These are phyloP conservation scores for Bufo gargarizans DNA, from an alignment of 2,113 vertebrate species.

Conservation along the genomic window DNA sequence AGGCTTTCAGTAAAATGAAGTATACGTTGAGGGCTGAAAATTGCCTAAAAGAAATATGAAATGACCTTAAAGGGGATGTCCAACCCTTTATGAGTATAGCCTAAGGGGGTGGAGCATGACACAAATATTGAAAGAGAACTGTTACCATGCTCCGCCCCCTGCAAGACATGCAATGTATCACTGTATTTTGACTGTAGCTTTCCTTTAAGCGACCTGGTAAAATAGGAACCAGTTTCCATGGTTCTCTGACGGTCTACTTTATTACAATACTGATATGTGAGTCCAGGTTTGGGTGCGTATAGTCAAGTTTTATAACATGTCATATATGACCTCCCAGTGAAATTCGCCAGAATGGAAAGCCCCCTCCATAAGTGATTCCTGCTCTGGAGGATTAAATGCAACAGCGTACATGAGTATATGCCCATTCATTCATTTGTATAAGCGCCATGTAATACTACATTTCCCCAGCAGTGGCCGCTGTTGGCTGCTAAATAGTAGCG, in stretches of 20 bases:
- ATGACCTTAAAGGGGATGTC: neutral
- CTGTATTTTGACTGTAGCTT: neutral
- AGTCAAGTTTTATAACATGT: neutral
- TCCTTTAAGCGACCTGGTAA: neutral
- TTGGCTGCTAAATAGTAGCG: neutral
- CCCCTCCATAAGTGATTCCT: neutral
- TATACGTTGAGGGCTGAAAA: neutral
- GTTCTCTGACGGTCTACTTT: neutral
- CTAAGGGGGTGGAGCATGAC: neutral
- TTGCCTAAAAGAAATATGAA: neutral
- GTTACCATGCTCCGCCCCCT: neutral
- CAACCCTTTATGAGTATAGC: neutral
- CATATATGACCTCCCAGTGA: neutral
- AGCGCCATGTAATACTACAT: neutral
- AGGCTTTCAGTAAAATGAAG: neutral
- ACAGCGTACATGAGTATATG: neutral
- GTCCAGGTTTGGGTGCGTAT: neutral
- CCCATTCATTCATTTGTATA: neutral
- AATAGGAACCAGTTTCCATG: neutral
- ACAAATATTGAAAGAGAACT: neutral
- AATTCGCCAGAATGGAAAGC: neutral
- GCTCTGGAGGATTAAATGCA: neutral
- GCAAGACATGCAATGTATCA: too few species aligned
- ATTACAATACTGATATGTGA: conserved; percentile 23
- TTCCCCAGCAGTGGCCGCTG: neutral